Evolutionary conservation across 2,888 invertebrate genomes (phyloP).

Genomic region (Synergus japonicus): DNA sequence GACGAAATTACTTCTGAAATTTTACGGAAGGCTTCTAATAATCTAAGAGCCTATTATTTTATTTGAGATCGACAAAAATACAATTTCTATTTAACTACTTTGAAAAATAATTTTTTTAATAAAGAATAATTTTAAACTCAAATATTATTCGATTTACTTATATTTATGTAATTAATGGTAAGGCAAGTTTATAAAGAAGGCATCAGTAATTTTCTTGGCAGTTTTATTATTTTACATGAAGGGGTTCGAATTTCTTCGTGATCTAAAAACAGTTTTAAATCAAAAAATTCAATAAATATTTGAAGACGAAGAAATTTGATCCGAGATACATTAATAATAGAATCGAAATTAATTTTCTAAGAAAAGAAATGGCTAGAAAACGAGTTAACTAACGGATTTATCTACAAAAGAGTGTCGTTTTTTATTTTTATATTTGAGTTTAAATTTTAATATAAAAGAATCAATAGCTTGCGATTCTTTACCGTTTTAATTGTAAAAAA

Average conservation of each 20-base stretch:
- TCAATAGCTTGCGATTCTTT: neutral
- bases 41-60: slow-evolving; percentile 28
- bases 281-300: neutral
- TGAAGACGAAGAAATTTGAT: slow-evolving; percentile 1
- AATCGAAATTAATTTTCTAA: neutral
- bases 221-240: slow-evolving; percentile 2
- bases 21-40: slow-evolving; percentile 13
- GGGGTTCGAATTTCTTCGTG: slow-evolving; percentile 1
- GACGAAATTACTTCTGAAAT: slow-evolving; percentile 23
- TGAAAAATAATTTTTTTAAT: slow-evolving; percentile 37
- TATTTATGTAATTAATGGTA: neutral
- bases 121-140: neutral
- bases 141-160: neutral
- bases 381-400: neutral
- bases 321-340: neutral
- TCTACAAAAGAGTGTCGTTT: neutral
- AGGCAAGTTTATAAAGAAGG: neutral
- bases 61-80: slow-evolving; percentile 8
- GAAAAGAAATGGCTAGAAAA: neutral
- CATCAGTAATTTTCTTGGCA: neutral
- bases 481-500: neutral
- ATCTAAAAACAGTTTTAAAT: neutral
- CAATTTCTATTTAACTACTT: neutral
- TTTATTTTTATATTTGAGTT: neutral
- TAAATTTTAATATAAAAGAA: neutral